Evolutionary conservation across 2,888 invertebrate species (phyloP).

Genomic region (Hetaerina titia): DNA sequence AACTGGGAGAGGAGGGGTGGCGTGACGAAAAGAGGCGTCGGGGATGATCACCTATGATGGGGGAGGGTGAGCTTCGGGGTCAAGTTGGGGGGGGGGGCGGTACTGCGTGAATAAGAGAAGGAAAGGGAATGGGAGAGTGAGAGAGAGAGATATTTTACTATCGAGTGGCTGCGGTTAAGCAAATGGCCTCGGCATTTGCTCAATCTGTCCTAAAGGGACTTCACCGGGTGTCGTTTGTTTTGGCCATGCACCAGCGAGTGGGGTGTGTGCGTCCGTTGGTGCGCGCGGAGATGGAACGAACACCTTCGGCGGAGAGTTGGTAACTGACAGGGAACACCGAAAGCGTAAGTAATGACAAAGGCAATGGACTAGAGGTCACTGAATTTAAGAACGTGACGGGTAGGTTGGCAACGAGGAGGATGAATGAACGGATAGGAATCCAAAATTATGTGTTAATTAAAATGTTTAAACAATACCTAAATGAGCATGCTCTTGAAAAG

Average conservation of each 20-base stretch:
- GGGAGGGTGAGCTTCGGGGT: not conserved
- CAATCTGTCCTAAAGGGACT: not conserved
- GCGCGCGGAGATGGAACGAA: too few species aligned
- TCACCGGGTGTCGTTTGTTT: not conserved
- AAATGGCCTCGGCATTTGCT: not conserved
- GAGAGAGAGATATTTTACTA: not conserved
- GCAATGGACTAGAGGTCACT: too few species aligned
- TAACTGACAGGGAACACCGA: too few species aligned
- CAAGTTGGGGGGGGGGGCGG: not conserved
- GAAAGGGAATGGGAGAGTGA: not conserved
- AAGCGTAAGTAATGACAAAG: too few species aligned
- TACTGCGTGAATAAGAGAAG: not conserved
- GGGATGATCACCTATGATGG: not conserved
- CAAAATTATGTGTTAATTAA: too few species aligned
- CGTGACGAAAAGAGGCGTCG: not conserved
- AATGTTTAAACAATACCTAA: too few species aligned
- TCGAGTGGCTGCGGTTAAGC: not conserved
- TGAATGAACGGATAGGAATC: too few species aligned
- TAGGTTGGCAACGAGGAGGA: too few species aligned
- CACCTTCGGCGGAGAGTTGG: too few species aligned
- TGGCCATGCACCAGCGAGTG: not conserved
- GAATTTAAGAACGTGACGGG: too few species aligned
- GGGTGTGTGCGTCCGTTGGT: too few species aligned
- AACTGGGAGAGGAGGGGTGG: not conserved
- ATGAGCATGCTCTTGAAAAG: too few species aligned